A percentile compares a stretch with the other conserved stretches of the same genome.
phyloP scores from a whole-genome alignment of 1,140 invertebrate species.

The Nebria ingens region DNA sequence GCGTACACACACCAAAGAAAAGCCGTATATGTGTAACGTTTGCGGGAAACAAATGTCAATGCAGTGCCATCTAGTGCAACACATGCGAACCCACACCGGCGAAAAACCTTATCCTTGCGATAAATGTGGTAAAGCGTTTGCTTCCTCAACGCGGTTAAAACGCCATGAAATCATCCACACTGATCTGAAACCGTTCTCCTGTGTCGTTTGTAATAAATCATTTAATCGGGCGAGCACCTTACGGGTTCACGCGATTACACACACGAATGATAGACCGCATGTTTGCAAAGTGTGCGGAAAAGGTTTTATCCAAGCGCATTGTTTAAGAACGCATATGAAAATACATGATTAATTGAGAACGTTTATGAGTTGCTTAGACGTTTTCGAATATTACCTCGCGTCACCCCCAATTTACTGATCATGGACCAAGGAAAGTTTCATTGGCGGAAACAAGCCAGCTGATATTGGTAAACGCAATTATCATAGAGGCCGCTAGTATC shows the following conservation, averaged over 20 bases:
- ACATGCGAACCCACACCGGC: slow-evolving; percentile 49
- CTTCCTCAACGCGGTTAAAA: slow-evolving; percentile 55
- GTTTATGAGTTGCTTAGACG: too few relatives aligned
- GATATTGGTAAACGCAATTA: too few relatives aligned
- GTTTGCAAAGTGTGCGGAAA: slow-evolving; percentile 54
- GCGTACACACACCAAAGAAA: slow-evolving; percentile 28
- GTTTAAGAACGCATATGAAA: slow-evolving; percentile 49
- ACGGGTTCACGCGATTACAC: slow-evolving; percentile 44
- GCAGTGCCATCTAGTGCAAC: slow-evolving; percentile 29
- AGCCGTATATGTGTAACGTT: slow-evolving; percentile 25
- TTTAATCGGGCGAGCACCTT: slow-evolving; percentile 31
- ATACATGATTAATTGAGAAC: slow-evolving; percentile 13
- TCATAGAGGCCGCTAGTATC: too few relatives aligned
- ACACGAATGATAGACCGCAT: slow-evolving; percentile 55
- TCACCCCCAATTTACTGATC: too few relatives aligned
- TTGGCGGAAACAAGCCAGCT: too few relatives aligned
- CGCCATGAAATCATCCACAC: slow-evolving; percentile 69
- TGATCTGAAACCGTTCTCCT: slow-evolving; percentile 42
- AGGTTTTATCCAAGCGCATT: slow-evolving; percentile 50
- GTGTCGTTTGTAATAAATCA: slow-evolving; percentile 38
- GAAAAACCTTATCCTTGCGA: slow-evolving; percentile 39
- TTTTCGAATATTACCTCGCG: too few relatives aligned
- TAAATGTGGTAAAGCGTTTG: slow-evolving; percentile 51
- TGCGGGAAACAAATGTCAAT: slow-evolving; percentile 26
- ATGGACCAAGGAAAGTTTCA: too few relatives aligned